Conservation (phyloP, 2,797 vertebrate genomes). For the Paramormyrops hopkinsi region DNA sequence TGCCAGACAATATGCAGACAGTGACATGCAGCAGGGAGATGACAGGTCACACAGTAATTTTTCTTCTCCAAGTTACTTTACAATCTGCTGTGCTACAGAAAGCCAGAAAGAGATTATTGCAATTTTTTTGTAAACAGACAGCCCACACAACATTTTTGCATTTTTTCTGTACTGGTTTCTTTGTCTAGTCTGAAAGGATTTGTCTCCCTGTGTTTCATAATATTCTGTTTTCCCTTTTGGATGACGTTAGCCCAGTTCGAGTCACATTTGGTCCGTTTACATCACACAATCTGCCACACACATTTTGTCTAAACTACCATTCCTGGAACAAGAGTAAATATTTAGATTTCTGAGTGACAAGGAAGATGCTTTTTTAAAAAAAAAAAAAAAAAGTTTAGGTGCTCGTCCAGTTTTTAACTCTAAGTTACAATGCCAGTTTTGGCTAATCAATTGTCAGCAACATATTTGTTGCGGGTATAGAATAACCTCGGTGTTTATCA, state of each 20-base stretch:
- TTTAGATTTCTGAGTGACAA: slow-evolving; percentile 10
- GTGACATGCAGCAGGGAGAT: not conserved
- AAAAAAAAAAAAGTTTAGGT: not conserved
- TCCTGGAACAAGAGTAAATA: slow-evolving; percentile 18
- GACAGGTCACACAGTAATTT: not conserved
- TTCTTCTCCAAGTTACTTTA: not conserved
- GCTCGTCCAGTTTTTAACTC: not conserved
- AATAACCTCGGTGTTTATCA: not conserved
- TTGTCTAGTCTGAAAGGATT: slow-evolving; percentile 10
- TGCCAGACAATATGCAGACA: not conserved
- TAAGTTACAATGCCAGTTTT: not conserved
- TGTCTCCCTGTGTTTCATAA: not conserved
- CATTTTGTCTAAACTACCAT: slow-evolving; percentile 16
- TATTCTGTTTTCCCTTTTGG: slow-evolving; percentile 13
- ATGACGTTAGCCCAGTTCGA: slow-evolving; percentile 11
- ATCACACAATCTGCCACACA: slow-evolving; percentile 13
- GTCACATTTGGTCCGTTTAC: slow-evolving; percentile 8
- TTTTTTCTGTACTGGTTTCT: slow-evolving; percentile 9
- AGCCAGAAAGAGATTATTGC: slow-evolving; percentile 1
- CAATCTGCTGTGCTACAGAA: not conserved
- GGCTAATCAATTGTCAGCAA: not conserved
- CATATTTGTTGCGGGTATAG: not conserved
- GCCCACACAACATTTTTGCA: not conserved
- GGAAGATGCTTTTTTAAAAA: slow-evolving; percentile 22
- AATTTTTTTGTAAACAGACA: slow-evolving; percentile 20